These are phyloP conservation scores for Erythrolamprus reginae DNA, from an alignment of 2,113 vertebrate genomes.

Conservation along the genomic window DNA sequence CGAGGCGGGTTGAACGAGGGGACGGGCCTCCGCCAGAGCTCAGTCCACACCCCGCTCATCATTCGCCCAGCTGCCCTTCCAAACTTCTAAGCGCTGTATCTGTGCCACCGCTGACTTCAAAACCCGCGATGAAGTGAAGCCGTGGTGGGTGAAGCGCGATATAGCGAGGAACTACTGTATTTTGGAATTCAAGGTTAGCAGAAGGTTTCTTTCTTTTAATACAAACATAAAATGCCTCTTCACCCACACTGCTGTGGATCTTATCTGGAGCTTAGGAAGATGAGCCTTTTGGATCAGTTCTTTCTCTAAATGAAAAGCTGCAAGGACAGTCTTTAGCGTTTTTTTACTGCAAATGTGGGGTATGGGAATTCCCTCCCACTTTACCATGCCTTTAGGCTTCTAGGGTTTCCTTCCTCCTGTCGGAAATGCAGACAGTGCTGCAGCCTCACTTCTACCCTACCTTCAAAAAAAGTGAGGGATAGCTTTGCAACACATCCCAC, in stretches of 20 bases:
- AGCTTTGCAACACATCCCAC: not conserved
- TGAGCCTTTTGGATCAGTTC: not conserved
- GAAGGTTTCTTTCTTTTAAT: not conserved
- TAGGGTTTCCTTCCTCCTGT: not conserved
- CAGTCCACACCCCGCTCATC: too few species aligned
- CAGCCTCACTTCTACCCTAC: not conserved
- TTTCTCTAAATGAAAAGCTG: not conserved
- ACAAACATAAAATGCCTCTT: not conserved
- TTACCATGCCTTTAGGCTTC: not conserved
- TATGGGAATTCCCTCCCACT: not conserved
- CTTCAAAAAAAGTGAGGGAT: not conserved
- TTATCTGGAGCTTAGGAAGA: not conserved
- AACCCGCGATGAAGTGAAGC: too few species aligned
- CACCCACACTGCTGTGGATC: not conserved
- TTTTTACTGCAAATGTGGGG: not conserved
- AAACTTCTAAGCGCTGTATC: too few species aligned
- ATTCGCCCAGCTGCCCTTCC: too few species aligned
- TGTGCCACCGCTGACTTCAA: too few species aligned
- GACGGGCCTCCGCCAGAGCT: too few species aligned
- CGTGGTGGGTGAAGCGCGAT: too few species aligned
- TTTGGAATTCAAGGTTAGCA: not conserved
- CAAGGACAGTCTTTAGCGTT: not conserved
- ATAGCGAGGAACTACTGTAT: too few species aligned
- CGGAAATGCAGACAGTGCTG: not conserved
- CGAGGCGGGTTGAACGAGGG: too few species aligned